phyloP scores from a whole-genome alignment of 2,888 invertebrate genomes.

The Tachina grossa region DNA sequence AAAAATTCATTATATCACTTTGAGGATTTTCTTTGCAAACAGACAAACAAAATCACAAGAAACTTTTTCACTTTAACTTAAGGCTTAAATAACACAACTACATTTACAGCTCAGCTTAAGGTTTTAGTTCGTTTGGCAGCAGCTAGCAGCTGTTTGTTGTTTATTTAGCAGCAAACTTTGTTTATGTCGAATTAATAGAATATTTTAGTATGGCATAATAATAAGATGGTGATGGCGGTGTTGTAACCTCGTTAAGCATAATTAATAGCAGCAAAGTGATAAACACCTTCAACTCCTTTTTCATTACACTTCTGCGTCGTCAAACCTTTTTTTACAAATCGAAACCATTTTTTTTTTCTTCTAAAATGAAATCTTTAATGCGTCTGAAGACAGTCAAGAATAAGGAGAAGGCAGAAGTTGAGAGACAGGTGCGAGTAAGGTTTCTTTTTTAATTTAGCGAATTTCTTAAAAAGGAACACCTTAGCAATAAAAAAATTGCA shows the following conservation, averaged over 20 bases:
- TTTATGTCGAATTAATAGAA: constrained; percentile 40
- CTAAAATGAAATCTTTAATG: not conserved
- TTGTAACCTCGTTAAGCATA: constrained; percentile 83
- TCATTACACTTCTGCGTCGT: not conserved
- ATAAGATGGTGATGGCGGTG: constrained; percentile 78
- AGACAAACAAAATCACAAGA: constrained; percentile 47
- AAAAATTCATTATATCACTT: constrained; percentile 81
- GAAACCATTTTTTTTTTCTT: constrained; percentile 3
- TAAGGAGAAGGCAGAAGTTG: not conserved
- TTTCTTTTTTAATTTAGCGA: not conserved
- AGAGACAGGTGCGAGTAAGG: not conserved
- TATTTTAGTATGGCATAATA: constrained; percentile 47
- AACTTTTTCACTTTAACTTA: constrained; percentile 68
- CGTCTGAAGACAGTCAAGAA: not conserved
- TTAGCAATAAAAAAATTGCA: too few species aligned
- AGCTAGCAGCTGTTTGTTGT: constrained; percentile 51
- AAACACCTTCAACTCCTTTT: constrained; percentile 75
- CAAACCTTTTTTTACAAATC: constrained; percentile 6
- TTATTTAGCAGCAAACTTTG: constrained; percentile 63
- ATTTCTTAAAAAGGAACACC: too few species aligned
- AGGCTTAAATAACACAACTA: constrained; percentile 57
- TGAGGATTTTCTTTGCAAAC: constrained; percentile 60
- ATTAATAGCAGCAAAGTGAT: constrained; percentile 83
- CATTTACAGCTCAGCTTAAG: constrained; percentile 49
- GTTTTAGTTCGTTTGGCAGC: constrained; percentile 47